Evolutionary conservation across 1,140 invertebrate species (phyloP).

Genomic region (Helicoverpa zea): DNA sequence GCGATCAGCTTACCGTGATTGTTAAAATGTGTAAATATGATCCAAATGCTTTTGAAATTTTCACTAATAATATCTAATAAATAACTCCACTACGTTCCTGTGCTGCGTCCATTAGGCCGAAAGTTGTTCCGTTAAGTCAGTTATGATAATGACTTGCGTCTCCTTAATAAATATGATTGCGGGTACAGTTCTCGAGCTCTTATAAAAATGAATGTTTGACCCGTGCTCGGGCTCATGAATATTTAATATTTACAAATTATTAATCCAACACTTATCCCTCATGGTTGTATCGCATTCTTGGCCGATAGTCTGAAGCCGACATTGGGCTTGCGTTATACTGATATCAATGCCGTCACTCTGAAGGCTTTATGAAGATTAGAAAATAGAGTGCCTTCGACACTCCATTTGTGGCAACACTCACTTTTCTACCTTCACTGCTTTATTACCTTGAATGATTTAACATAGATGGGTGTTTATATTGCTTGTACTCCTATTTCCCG

Average conservation of each 20-base stretch:
- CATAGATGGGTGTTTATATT: slow-evolving; percentile 4
- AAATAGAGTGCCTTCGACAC: slow-evolving; percentile 71
- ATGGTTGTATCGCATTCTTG: slow-evolving; percentile 66
- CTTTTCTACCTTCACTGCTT: slow-evolving; percentile 27
- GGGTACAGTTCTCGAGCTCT: slow-evolving; percentile 69
- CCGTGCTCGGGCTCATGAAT: slow-evolving; percentile 80
- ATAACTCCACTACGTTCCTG: slow-evolving; percentile 57
- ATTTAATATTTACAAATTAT: slow-evolving; percentile 86
- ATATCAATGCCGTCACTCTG: slow-evolving; percentile 73
- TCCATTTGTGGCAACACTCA: slow-evolving; percentile 44
- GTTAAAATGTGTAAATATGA: slow-evolving; percentile 57
- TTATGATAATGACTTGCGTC: slow-evolving; percentile 81
- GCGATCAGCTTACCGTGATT: slow-evolving; percentile 55
- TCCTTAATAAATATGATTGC: slow-evolving; percentile 79
- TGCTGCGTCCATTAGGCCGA: slow-evolving; percentile 65
- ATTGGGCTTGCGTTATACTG: slow-evolving; percentile 57
- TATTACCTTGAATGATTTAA: slow-evolving; percentile 20
- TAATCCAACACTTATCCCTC: slow-evolving; percentile 79
- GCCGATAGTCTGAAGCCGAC: slow-evolving; percentile 56
- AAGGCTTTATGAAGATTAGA: slow-evolving; percentile 80
- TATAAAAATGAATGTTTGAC: slow-evolving; percentile 79
- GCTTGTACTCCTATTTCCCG: neutral
- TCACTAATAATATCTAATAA: slow-evolving; percentile 65
- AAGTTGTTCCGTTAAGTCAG: slow-evolving; percentile 76
- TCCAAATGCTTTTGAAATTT: slow-evolving; percentile 57